Conservation (phyloP, 2,113 vertebrate species). For the Pyrgilauda ruficollis region DNA sequence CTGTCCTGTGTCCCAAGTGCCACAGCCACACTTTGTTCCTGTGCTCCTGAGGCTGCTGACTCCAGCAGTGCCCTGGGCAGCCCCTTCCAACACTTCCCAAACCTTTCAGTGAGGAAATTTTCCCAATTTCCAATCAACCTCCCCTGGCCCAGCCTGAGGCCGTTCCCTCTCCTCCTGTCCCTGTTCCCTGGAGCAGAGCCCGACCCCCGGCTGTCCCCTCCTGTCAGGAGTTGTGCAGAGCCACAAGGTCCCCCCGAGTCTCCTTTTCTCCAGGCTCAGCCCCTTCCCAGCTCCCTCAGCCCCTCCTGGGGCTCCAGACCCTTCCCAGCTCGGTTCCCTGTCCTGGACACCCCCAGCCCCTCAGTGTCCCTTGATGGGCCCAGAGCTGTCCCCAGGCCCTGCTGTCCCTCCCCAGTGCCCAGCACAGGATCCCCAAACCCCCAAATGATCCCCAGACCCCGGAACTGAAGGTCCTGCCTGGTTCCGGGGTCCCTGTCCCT, state of each 20-base stretch:
- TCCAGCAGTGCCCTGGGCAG: background rate
- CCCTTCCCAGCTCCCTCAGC: background rate
- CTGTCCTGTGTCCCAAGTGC: background rate
- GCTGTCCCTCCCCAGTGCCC: background rate
- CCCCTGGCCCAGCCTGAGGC: background rate
- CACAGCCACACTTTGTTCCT: background rate
- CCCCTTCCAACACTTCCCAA: accelerated
- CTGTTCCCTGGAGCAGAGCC: background rate
- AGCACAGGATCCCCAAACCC: background rate
- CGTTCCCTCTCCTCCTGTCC: background rate
- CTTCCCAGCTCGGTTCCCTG: accelerated
- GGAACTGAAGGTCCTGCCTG: background rate
- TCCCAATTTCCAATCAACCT: accelerated
- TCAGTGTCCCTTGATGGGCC: background rate
- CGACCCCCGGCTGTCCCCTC: background rate
- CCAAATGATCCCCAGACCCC: background rate
- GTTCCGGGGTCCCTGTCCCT: background rate
- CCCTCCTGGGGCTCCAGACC: accelerated
- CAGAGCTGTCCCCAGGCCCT: background rate
- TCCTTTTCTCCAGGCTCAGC: background rate
- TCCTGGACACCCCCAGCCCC: background rate
- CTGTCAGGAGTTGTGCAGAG: background rate
- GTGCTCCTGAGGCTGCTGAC: accelerated
- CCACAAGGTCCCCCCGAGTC: background rate
- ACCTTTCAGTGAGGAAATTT: accelerated